Base-by-base conservation (phyloP, 2,888 invertebrate species). In the Gasteruption jaculator region DNA sequence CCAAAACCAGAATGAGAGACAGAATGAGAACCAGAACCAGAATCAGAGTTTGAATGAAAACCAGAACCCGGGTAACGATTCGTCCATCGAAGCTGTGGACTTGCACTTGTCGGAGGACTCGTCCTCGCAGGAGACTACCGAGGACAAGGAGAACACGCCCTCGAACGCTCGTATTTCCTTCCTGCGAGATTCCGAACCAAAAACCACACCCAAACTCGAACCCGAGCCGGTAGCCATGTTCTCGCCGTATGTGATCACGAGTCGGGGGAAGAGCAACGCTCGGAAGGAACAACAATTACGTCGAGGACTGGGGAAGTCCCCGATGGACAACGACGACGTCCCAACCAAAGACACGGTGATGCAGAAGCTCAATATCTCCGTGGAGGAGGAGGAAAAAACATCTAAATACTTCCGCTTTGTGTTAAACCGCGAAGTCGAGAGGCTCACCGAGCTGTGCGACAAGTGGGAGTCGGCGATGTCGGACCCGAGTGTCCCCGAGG, bases 221-320 rank as follows among this genome's bases (percentile, higher is more conserved):
- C n/a, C n/a, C n/a, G n/a, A n/a, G n/a, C n/a, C n/a, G n/a, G n/a
- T n/a, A n/a, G n/a, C n/a, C n/a, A n/a, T n/a, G n/a, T n/a, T 58
- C 31, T 69, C 68, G 46, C 81, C 81, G 0, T 78, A 74, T 59
- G 75, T 83, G 1, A 80, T 79, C 1, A 56, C 76, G 38, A 78
- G 78, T 1, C 65, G 81, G 15, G 82, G 82, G 0, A 83, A 82
- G 51, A 72, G 68, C 2, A 80, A 76, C 50, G 78, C 78, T 1
- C 69, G 79, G 21, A 75, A 71, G 32, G 82, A 83, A 54, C 50
- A 57, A 15, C 49, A 58, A 15, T 24, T 53, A 1, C 54, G 53
- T 10, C 40, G 49, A 4, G 58, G 60, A 10, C 38, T 62, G 1
- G 30, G 41, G 15, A 25, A 14, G 3, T 46, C 45, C 4, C 18